Evolutionary conservation across 1,140 invertebrate species (phyloP).

Genomic region (Drosophila repleta): DNA sequence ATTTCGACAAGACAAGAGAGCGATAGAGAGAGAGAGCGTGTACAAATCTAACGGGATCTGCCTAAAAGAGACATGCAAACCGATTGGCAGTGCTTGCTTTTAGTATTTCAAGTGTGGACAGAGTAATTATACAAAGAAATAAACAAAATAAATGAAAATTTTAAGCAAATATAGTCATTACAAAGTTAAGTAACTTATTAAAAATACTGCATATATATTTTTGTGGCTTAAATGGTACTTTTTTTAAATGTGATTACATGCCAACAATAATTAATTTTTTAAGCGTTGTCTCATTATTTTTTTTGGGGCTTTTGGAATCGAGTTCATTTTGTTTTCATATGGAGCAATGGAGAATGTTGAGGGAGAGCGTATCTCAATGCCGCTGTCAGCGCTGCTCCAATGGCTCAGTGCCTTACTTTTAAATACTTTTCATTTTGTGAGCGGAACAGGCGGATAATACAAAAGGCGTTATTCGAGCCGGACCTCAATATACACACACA

Average conservation of each 20-base stretch:
- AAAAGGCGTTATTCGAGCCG: slow-evolving; percentile 27
- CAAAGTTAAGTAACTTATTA: too few relatives aligned
- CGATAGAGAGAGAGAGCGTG: background rate
- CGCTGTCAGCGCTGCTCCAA: slow-evolving; percentile 10
- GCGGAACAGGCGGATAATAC: slow-evolving; percentile 11
- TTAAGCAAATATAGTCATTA: too few relatives aligned
- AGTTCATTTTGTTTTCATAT: slow-evolving; percentile 14
- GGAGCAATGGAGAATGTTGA: background rate
- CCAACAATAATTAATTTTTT: too few relatives aligned
- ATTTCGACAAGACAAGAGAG: background rate
- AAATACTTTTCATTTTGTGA: slow-evolving; percentile 35
- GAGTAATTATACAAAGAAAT: too few relatives aligned
- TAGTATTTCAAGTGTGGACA: too few relatives aligned
- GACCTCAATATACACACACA: slow-evolving; percentile 17
- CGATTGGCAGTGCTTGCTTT: background rate
- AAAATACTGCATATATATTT: too few relatives aligned
- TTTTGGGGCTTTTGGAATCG: background rate
- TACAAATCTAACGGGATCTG: slow-evolving; percentile 1
- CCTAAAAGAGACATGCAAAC: background rate
- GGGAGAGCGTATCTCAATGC: background rate
- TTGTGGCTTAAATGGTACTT: too few relatives aligned
- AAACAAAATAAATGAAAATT: too few relatives aligned
- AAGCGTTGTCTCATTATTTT: background rate
- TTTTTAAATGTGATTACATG: too few relatives aligned
- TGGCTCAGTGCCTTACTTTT: slow-evolving; percentile 37